These are phyloP conservation scores for Calliopum simillimum DNA, from an alignment of 2,888 invertebrate genomes.

Conservation along the genomic window DNA sequence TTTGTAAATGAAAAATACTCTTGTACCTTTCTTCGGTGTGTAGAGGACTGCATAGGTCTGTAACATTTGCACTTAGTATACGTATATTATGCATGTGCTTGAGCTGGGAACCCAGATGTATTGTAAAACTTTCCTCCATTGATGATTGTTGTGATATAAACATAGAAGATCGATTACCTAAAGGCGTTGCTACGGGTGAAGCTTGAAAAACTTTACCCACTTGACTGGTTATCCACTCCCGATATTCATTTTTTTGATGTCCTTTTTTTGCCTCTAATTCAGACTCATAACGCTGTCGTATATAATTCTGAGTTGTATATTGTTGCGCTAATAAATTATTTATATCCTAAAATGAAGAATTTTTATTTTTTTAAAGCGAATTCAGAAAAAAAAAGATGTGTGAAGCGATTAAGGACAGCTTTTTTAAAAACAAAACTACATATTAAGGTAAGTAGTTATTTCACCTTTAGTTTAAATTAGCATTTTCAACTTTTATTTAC, in stretches of 20 bases:
- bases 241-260: constrained; percentile 87
- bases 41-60: constrained; percentile 79
- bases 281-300: constrained; percentile 87
- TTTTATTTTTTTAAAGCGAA: not conserved
- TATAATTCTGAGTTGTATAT: constrained; percentile 84
- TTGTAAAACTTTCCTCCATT: constrained; percentile 96
- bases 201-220: constrained; percentile 63
- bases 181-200: constrained; percentile 60
- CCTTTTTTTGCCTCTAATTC: constrained; percentile 87
- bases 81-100: constrained; percentile 99
- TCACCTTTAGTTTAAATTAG: too few species aligned
- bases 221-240: constrained; percentile 82
- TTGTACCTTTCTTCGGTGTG: constrained; percentile 66
- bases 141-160: constrained; percentile 67
- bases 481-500: too few species aligned
- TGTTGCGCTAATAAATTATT: constrained; percentile 85
- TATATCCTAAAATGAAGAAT: constrained; percentile 70
- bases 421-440: too few species aligned
- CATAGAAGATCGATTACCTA: constrained; percentile 67
- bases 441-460: too few species aligned
- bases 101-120: constrained; percentile 96
- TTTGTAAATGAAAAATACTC: not conserved
- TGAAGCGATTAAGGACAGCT: too few species aligned
- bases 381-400: not conserved
- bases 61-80: constrained; percentile 85